Conservation (phyloP, 2,797 vertebrate genomes). For the Chelidonichthys spinosus region DNA sequence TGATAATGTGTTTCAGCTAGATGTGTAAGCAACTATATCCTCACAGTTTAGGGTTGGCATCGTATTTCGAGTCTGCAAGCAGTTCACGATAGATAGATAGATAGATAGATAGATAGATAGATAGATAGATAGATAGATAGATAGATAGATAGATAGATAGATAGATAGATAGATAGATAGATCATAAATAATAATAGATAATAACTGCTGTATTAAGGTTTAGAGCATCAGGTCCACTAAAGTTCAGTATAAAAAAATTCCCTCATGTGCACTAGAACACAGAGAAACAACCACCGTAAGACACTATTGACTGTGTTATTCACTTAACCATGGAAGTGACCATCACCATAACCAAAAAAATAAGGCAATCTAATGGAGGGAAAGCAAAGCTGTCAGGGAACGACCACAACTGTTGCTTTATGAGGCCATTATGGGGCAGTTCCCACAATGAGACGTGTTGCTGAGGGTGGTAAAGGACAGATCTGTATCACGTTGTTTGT, state of each 20-base stretch:
- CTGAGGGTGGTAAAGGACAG: conserved; percentile 86
- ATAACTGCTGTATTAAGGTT: background rate
- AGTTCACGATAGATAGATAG: background rate
- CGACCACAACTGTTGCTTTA: conserved; percentile 79
- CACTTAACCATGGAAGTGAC: conserved; percentile 40
- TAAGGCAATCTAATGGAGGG: conserved; percentile 57
- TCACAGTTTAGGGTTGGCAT: background rate
- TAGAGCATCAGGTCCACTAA: background rate
- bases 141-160: too few species aligned
- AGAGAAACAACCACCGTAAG: conserved; percentile 1
- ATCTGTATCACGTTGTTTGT: conserved; percentile 86
- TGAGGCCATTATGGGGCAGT: conserved; percentile 81
- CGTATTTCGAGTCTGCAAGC: background rate
- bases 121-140: too few species aligned
- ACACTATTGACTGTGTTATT: conserved; percentile 6
- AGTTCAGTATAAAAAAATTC: background rate
- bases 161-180: too few species aligned
- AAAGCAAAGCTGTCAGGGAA: conserved; percentile 52
- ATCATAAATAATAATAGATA: too few species aligned
- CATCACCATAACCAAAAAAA: conserved; percentile 50
- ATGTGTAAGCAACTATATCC: background rate
- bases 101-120: too few species aligned
- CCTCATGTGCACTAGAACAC: background rate
- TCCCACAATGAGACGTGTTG: conserved; percentile 74
- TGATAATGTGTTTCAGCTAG: background rate